A percentile compares a stretch with the other conserved stretches of the same genome.
phyloP scores from a whole-genome alignment of 2,888 invertebrate genomes.

The Apodemia mormo region DNA sequence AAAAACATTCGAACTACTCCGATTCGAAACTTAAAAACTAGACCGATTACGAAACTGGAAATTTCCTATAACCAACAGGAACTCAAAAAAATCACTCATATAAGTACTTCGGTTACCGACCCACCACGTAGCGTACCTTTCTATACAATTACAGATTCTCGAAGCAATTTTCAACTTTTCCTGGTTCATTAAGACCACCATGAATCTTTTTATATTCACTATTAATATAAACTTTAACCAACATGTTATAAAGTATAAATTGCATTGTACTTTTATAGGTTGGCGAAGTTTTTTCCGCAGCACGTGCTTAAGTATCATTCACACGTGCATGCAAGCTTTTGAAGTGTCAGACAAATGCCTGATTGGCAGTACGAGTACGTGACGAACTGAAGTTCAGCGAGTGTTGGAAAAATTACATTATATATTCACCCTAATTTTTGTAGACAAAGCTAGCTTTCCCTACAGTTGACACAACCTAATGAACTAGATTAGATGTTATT shows the following conservation, averaged over 20 bases:
- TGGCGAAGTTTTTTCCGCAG: slow-evolving; percentile 33
- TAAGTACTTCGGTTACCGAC: slow-evolving; percentile 16
- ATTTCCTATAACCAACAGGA: slow-evolving; percentile 5
- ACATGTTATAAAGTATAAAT: background rate
- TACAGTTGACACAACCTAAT: background rate
- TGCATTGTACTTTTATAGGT: slow-evolving; percentile 1
- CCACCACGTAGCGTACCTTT: slow-evolving; percentile 22
- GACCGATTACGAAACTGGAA: background rate
- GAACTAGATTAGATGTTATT: background rate
- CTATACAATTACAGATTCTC: slow-evolving; percentile 18
- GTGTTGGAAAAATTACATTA: slow-evolving; percentile 14
- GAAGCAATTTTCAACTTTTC: slow-evolving; percentile 29
- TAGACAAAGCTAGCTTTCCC: slow-evolving; percentile 1
- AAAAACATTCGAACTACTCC: background rate
- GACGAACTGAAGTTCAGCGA: slow-evolving; percentile 11
- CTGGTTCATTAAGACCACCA: slow-evolving; percentile 34
- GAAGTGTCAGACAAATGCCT: slow-evolving; percentile 25
- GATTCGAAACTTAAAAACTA: background rate
- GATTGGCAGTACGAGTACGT: slow-evolving; percentile 10
- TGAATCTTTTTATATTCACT: slow-evolving; percentile 21
- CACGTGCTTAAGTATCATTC: slow-evolving; percentile 41
- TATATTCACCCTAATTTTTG: slow-evolving; percentile 9
- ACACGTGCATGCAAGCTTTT: slow-evolving; percentile 38
- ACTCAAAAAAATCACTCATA: slow-evolving; percentile 18
- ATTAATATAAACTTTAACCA: background rate